Base-by-base conservation (phyloP, 2,888 invertebrate genomes). In the Aphrophora alni region DNA sequence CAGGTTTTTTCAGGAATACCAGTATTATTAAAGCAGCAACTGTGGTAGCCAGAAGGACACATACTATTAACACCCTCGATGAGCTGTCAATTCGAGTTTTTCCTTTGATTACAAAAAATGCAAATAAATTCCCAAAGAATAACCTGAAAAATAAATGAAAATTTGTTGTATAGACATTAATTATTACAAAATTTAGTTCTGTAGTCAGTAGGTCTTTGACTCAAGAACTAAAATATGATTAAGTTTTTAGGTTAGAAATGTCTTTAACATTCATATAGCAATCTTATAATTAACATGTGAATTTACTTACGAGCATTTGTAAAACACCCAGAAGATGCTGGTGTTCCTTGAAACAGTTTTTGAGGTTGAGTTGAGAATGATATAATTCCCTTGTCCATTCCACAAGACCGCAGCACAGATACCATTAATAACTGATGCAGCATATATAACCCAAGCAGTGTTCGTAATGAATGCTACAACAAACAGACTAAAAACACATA, bases 101-200 rank as follows among this genome's bases (percentile, higher is more conserved):
- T 76, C 95, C 95, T 90, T 93, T 93, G 89, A 99, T 98, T 88
- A 95, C 93, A 87, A 95, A 95, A 89, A 93, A 98, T 27, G 98
- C 97, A 89, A 98, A 98, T 38, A 98, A 90, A 87, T 99, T 99
- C 78, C 99, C 99, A 87, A 96, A 93, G 88, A 98, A 94, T 90
- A 98, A 93, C 87, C 98, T 98, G 90, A 84, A 92, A 91, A 76
- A 85, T 84, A 86, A 44, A 76, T 51, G 51, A 5, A 33, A 33
- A 33, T n/a, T n/a, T n/a, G n/a, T n/a, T n/a, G n/a, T n/a, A n/a
- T n/a, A n/a, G n/a, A n/a, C n/a, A n/a, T n/a, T n/a, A n/a, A n/a
- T n/a, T n/a, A n/a, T n/a, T n/a, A n/a, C n/a, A n/a, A n/a, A n/a
- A n/a, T n/a, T n/a, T n/a, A n/a, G n/a, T n/a, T n/a, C n/a, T n/a